Conservation (phyloP, 2,797 vertebrate species). For the Eptatretus atami region DNA sequence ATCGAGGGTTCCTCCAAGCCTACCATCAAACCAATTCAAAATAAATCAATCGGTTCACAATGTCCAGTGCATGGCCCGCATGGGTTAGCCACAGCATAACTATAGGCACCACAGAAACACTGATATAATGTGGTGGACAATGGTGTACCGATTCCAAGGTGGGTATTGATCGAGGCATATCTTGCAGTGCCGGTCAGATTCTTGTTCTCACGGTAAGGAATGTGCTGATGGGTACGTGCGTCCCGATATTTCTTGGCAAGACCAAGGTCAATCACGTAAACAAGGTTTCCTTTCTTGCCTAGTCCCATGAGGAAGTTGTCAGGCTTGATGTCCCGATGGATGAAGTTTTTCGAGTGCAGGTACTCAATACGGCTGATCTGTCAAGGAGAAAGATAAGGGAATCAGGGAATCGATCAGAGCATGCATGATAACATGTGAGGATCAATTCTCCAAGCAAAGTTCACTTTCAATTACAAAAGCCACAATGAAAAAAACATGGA, state of each 20-base stretch:
- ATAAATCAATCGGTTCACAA: neutral
- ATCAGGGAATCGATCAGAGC: neutral
- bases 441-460: too few relatives aligned
- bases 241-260: slow-evolving; percentile 85
- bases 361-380: slow-evolving; percentile 90
- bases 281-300: slow-evolving; percentile 79
- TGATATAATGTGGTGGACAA: neutral
- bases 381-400: neutral
- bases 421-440: too few relatives aligned
- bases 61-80: neutral
- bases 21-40: neutral
- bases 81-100: slow-evolving; percentile 2
- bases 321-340: slow-evolving; percentile 74
- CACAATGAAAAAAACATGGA: too few relatives aligned
- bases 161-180: slow-evolving; percentile 85
- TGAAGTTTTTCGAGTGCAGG: slow-evolving; percentile 95
- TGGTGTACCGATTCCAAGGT: slow-evolving; percentile 58
- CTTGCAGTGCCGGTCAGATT: slow-evolving; percentile 78
- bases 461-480: too few relatives aligned
- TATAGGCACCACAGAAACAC: neutral
- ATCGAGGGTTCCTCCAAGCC: too few relatives aligned
- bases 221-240: slow-evolving; percentile 80
- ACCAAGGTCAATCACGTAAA: slow-evolving; percentile 92
- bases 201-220: slow-evolving; percentile 92
- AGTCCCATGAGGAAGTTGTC: slow-evolving; percentile 93